Percentiles rank a stretch among this genome's conserved stretches.
These are phyloP conservation scores for Cephus rjabovi DNA, from an alignment of 2,888 invertebrate genomes.

Conservation along the genomic window DNA sequence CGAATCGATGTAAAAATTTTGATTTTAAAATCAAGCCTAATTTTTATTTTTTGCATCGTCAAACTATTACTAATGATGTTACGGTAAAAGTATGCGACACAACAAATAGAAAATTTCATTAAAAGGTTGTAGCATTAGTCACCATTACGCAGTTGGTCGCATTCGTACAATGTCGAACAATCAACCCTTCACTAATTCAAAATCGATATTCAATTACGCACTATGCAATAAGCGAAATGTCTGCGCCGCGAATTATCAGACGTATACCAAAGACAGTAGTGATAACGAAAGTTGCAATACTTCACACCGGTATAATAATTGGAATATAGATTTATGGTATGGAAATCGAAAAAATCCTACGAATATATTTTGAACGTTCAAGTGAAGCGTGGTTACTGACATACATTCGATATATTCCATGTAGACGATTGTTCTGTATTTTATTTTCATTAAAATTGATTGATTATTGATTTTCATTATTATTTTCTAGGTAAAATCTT, in stretches of 20 bases:
- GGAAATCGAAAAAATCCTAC: neutral
- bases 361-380: neutral
- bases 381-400: neutral
- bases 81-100: neutral
- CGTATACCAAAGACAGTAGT: neutral
- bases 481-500: neutral
- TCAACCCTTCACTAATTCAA: neutral
- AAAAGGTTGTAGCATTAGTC: neutral
- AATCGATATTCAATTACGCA: neutral
- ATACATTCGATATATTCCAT: slow-evolving; percentile 36
- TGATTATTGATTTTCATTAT: neutral
- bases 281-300: neutral
- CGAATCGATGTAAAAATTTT: neutral
- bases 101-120: neutral
- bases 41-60: neutral
- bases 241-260: neutral
- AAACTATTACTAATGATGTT: neutral
- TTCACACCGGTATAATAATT: neutral
- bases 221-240: neutral
- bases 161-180: neutral
- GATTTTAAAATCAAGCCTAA: neutral
- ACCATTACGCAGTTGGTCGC: neutral
- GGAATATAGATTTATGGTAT: neutral
- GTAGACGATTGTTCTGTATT: slow-evolving; percentile 24
- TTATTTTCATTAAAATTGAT: neutral